Percentiles rank a stretch among this genome's conserved stretches.
Conservation (phyloP, 2,113 vertebrate genomes). For the Fulmarus glacialis region DNA sequence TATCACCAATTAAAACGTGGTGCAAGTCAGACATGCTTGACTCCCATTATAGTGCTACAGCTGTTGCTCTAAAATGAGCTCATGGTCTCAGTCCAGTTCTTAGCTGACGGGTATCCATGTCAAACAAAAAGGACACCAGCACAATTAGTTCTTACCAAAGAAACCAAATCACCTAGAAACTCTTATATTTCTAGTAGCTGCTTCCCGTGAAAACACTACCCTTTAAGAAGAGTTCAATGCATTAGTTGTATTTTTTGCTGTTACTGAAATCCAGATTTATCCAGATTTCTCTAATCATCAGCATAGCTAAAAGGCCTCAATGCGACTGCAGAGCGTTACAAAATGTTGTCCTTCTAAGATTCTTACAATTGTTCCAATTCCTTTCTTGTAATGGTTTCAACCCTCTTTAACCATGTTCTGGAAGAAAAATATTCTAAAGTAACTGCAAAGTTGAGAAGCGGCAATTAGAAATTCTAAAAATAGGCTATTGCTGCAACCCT, state of each 20-base stretch:
- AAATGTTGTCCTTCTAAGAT: not conserved
- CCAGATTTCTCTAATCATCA: not conserved
- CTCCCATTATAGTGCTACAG: not conserved
- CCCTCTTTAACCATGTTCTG: not conserved
- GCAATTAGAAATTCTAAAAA: not conserved
- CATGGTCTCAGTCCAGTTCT: not conserved
- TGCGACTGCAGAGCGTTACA: not conserved
- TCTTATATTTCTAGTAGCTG: not conserved
- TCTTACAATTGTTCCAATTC: not conserved
- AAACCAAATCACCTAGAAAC: not conserved
- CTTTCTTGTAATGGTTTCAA: not conserved
- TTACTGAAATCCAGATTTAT: not conserved
- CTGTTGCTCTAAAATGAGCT: not conserved
- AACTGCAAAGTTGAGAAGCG: not conserved
- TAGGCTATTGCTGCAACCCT: not conserved
- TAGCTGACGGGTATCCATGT: not conserved
- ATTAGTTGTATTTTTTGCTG: not conserved
- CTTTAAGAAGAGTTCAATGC: not conserved
- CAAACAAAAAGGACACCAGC: not conserved
- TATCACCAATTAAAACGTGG: not conserved
- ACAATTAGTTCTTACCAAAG: not conserved
- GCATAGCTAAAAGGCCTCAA: not conserved
- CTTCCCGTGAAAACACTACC: not conserved
- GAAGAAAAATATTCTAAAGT: not conserved
- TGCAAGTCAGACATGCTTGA: not conserved